Evolutionary conservation across 1,140 invertebrate genomes (phyloP), one percentile per base, ranked within the genome.

Genomic region (Spodoptera litura): DNA sequence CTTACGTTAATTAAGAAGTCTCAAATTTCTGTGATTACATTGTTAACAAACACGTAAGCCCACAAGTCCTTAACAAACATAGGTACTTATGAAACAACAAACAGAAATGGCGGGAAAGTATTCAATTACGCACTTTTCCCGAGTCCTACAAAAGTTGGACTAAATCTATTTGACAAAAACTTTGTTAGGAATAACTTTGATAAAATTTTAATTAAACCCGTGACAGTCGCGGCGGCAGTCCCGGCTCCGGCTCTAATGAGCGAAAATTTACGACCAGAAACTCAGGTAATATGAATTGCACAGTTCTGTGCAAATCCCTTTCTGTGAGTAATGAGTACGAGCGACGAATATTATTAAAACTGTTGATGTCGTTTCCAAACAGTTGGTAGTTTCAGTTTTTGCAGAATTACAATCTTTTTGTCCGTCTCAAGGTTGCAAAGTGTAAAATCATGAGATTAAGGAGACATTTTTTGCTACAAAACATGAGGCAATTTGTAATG

Each of bases 161-260:
- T 31, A 3, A 38, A 49, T 59, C 20, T 9, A 52, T 73, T 49
- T 27, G 13, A 58, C 4, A 20, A 61, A 74, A 74, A 74, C 10
- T 73, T n/a, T 59, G 27, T 20, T 20, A 44, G 49, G 27, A 49
- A 72, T 56, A 53, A 52, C 53, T 58, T 38, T 56, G 68, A 56
- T 38, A 70, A 70, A 53, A 72, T 59, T 74, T 74, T 74, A 74
- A 74, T 74, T 74, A 74, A 74, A 74, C 11, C 38, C 15, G 1
- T n/a, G n/a, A 52, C 53, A 59, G 56, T 44, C 51, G 15, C 55
- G n/a, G 62, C 12, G 62, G 38, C 15, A 44, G 15, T 49, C 15
- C 15, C 62, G 62, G 12, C 38, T 38, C 31, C n/a, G 25, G 27
- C 38, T 59, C 38, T 74, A 74, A 74, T 74, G 71, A 74, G 61